Evolutionary conservation across 1,140 invertebrate genomes (phyloP).

Genomic region (Sinella curviseta): DNA sequence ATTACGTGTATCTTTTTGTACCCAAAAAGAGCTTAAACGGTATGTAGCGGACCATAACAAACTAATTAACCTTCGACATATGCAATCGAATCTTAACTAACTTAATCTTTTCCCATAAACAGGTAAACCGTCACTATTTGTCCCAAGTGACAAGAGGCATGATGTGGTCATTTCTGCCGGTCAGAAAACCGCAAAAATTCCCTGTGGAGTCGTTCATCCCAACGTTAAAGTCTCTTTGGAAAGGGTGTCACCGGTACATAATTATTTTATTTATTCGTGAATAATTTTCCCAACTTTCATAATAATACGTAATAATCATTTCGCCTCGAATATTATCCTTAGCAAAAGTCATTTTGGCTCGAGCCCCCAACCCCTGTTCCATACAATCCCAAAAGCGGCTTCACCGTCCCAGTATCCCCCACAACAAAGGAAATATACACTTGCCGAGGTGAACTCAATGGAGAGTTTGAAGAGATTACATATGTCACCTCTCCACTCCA

Average conservation of each 20-base stretch:
- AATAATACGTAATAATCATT: background rate
- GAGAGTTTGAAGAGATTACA: background rate
- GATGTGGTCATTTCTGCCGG: background rate
- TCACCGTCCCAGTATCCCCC: background rate
- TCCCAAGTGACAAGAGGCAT: background rate
- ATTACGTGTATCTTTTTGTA: slow-evolving; percentile 28
- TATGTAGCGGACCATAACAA: background rate
- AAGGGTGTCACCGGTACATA: slow-evolving; percentile 22
- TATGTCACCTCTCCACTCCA: background rate
- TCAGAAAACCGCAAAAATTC: slow-evolving; percentile 13
- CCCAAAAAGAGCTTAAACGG: background rate
- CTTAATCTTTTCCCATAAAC: background rate
- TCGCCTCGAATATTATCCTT: background rate
- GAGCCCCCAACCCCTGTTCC: background rate
- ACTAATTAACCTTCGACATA: background rate
- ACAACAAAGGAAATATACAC: background rate
- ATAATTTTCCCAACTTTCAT: background rate
- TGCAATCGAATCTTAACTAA: background rate
- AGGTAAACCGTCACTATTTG: background rate
- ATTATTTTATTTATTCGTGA: background rate
- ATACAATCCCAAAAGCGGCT: background rate
- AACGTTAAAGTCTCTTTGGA: slow-evolving; percentile 31
- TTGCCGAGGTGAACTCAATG: background rate
- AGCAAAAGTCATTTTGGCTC: slow-evolving; percentile 8
- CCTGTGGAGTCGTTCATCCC: slow-evolving; percentile 33